These are phyloP conservation scores for Hoplodrina blanda DNA, from an alignment of 2,888 invertebrate genomes.

Conservation along the genomic window DNA sequence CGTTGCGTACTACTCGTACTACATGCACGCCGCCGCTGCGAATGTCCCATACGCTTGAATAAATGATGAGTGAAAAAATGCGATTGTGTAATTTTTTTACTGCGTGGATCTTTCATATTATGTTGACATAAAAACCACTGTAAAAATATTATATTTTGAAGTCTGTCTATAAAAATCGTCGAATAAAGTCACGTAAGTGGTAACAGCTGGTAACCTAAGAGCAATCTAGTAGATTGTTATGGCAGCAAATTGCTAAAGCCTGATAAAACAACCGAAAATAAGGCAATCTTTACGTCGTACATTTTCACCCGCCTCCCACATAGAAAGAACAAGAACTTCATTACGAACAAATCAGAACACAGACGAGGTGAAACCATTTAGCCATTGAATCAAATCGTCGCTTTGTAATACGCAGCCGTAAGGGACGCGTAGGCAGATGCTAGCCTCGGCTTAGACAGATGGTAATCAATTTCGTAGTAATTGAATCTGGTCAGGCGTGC, in stretches of 20 bases:
- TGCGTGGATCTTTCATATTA: constrained; percentile 8
- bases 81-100: constrained; percentile 51
- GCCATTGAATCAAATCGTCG: constrained; percentile 41
- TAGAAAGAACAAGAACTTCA: constrained; percentile 23
- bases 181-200: not conserved
- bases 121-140: not conserved
- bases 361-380: constrained; percentile 41
- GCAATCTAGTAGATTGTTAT: not conserved
- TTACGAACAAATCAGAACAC: constrained; percentile 23
- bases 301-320: not conserved
- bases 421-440: constrained; percentile 67
- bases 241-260: not conserved
- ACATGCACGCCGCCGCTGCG: constrained; percentile 27
- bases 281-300: constrained; percentile 14
- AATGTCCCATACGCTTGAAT: constrained; percentile 52
- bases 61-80: constrained; percentile 60
- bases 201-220: not conserved
- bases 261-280: not conserved
- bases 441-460: constrained; percentile 78
- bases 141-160: not conserved
- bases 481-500: constrained; percentile 84
- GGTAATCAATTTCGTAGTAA: constrained; percentile 85
- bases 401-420: constrained; percentile 49
- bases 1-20: constrained; percentile 25
- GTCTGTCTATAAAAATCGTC: not conserved